A percentile compares a stretch with the other conserved stretches of the same genome.
Conservation (phyloP, 1,140 invertebrate species). For the Stenopsyche tienmushanensis region DNA sequence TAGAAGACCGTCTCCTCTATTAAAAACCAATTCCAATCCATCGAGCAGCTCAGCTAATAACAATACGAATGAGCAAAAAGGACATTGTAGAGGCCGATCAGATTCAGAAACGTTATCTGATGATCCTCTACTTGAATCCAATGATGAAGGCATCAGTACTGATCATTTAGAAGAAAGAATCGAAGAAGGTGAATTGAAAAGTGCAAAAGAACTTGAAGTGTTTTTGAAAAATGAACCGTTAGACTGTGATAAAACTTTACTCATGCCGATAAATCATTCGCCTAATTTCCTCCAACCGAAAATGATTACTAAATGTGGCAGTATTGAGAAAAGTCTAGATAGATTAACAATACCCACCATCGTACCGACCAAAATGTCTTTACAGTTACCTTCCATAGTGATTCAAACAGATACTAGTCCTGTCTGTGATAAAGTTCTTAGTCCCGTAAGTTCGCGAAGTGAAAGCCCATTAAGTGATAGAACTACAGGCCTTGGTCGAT, state of each 20-base stretch:
- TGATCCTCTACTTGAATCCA: constrained; percentile 66
- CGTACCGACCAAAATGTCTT: constrained; percentile 48
- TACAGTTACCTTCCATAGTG: constrained; percentile 64
- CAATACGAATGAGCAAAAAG: constrained; percentile 49
- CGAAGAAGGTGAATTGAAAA: constrained; percentile 62
- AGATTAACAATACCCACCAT: constrained; percentile 42
- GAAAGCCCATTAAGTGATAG: constrained; percentile 75
- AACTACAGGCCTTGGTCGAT: constrained; percentile 59
- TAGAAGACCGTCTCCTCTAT: constrained; percentile 55
- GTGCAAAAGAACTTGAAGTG: constrained; percentile 65
- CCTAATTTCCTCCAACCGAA: constrained; percentile 49
- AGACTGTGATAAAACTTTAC: constrained; percentile 37
- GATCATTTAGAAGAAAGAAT: constrained; percentile 66
- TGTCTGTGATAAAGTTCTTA: constrained; percentile 58
- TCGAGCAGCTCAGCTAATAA: constrained; percentile 45
- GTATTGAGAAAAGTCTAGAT: constrained; percentile 55
- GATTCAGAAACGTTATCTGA: constrained; percentile 70
- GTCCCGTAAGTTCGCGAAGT: constrained; percentile 73
- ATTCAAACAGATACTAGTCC: constrained; percentile 56
- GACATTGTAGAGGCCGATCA: constrained; percentile 56
- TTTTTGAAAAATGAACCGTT: constrained; percentile 49
- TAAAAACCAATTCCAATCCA: constrained; percentile 56
- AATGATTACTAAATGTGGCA: constrained; percentile 52
- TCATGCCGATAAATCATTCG: constrained; percentile 18
- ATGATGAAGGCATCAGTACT: constrained; percentile 70